Evolutionary conservation across 30 jellyfish, hydroid and myxozoan genomes (phyloP).

Genomic region (Aurelia sp.): DNA sequence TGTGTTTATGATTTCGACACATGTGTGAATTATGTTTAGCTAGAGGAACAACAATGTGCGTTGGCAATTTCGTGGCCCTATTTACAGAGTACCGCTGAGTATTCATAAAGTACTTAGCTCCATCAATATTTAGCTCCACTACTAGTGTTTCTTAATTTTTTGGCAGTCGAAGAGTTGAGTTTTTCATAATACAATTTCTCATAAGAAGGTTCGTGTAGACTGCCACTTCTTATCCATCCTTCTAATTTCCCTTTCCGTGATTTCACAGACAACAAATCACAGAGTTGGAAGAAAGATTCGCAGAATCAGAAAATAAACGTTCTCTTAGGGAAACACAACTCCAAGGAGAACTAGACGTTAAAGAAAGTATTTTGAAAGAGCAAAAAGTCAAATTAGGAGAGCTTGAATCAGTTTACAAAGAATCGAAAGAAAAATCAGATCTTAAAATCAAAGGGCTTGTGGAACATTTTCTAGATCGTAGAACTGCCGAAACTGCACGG

Average conservation of each 20-base stretch:
- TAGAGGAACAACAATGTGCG: too few species aligned
- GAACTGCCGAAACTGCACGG: slow-evolving; percentile 77
- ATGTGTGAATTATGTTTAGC: too few species aligned
- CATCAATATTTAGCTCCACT: too few species aligned
- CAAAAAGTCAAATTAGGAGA: slow-evolving; percentile 63
- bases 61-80: too few species aligned
- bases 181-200: too few species aligned
- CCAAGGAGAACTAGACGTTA: slow-evolving; percentile 57
- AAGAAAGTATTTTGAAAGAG: slow-evolving; percentile 57
- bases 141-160: too few species aligned
- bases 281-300: slow-evolving; percentile 81
- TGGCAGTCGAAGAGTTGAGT: too few species aligned
- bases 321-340: slow-evolving; percentile 68
- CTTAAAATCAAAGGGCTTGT: slow-evolving; percentile 60
- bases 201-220: background rate
- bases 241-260: background rate
- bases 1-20: too few species aligned
- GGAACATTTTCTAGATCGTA: slow-evolving; percentile 58
- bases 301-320: slow-evolving; percentile 88
- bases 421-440: slow-evolving; percentile 67
- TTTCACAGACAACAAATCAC: slow-evolving; percentile 68
- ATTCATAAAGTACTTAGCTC: too few species aligned
- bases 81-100: too few species aligned
- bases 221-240: background rate
- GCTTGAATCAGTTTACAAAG: slow-evolving; percentile 55